These are phyloP conservation scores for Malacoctenus gilli DNA, from an alignment of 2,797 vertebrate genomes.

Conservation along the genomic window DNA sequence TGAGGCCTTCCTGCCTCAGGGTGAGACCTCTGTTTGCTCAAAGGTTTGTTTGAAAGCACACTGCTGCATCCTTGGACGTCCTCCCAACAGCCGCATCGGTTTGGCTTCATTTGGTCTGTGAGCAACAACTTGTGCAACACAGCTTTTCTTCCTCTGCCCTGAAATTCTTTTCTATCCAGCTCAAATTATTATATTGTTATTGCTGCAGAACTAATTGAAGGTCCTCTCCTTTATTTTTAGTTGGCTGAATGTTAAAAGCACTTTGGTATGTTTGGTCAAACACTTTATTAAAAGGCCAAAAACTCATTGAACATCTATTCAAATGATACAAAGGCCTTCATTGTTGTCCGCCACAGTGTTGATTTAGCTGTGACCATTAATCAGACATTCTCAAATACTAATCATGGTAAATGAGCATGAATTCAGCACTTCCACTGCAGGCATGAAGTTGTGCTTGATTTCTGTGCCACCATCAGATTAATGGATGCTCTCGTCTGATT, in stretches of 20 bases:
- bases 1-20: no score
- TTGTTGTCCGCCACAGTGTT: neutral
- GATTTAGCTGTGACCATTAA: neutral
- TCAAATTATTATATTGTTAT: no score
- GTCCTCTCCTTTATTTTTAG: no score
- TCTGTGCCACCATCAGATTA: no score
- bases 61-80: constrained; percentile 24
- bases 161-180: no score
- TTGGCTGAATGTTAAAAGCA: no score
- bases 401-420: constrained; percentile 15
- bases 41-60: constrained; percentile 16
- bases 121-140: constrained; percentile 1
- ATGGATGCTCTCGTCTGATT: constrained; percentile 6
- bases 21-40: neutral
- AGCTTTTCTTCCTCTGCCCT: no score
- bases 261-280: no score
- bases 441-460: neutral
- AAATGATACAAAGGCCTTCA: neutral
- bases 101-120: constrained; percentile 32
- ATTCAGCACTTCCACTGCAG: constrained; percentile 15
- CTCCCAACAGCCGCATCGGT: constrained; percentile 11
- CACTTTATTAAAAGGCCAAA: no score
- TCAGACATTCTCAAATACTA: neutral
- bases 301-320: no score
- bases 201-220: no score